Base-by-base conservation (phyloP, 2,888 invertebrate genomes). In the Nymphalis polychloros region DNA sequence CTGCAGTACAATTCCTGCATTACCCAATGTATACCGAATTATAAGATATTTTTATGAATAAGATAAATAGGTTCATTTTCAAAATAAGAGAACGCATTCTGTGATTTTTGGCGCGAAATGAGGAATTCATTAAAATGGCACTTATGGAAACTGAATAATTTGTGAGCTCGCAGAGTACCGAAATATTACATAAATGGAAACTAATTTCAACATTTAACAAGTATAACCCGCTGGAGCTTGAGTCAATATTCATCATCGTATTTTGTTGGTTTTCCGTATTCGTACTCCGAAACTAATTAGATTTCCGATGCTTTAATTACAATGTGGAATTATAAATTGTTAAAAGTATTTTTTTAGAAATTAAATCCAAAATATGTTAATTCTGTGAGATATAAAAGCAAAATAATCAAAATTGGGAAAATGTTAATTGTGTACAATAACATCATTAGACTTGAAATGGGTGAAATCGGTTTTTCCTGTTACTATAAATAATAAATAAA, bases 401-500 rank as follows among this genome's bases (percentile, higher is more conserved):
- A 41, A 41, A 41, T 10, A 13, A 27, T 41, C 3, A 41, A 41
- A 4, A 41, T 41, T 41, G 13, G 4, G 20, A 20, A 17, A 20
- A 52, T 20, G 23, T 13, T 50, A 8, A 23, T 20, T 20, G 8
- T 50, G 10, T 20, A 20, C n/a, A 10, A 19, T 20, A n/a, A 48
- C 50, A 23, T 20, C n/a, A 17, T 55, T 31, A 31, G 35, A 23
- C 17, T 48, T 48, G 48, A 55, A 55, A 55, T 31, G n/a, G 53
- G 55, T 55, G 35, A 62, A 47, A 47, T 48, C 59, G 41, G 49
- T 59, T 59, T 67, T 59, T 52, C 59, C 63, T 55, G 53, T 46
- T 63, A 82, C 81, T 78, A 86, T 88, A 88, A 88, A 88, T 88
- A 89, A 88, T 88, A 87, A 86, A 88, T 86, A 86, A 87, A 87